A percentile compares a stretch with the other conserved stretches of the same genome.
Evolutionary conservation across 2,113 vertebrate species (phyloP).

Genomic region (Polypterus senegalus): DNA sequence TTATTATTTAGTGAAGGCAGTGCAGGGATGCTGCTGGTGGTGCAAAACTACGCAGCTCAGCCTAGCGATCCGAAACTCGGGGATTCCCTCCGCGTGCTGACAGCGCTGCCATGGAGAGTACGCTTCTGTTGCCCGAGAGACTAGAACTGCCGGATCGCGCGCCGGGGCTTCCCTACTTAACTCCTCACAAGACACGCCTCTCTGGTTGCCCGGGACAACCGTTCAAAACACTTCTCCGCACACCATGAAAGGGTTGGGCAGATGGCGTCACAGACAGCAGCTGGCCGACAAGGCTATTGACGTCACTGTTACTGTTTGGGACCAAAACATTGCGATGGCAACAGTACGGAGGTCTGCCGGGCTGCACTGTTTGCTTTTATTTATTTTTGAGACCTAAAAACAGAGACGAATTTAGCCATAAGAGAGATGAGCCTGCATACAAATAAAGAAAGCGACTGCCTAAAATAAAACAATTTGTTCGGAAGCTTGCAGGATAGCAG

Average conservation of each 20-base stretch:
- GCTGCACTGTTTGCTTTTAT: conserved; percentile 14
- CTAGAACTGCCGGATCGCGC: conserved; percentile 30
- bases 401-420: conserved; percentile 13
- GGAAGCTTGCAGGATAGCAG: too few species aligned
- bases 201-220: conserved; percentile 50
- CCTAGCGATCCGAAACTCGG: conserved; percentile 36
- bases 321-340: conserved; percentile 42
- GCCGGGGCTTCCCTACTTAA: conserved; percentile 50
- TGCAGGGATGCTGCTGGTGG: too few species aligned
- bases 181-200: conserved; percentile 46
- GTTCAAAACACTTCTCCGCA: conserved; percentile 21
- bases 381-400: conserved; percentile 8
- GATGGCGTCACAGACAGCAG: conserved; percentile 42
- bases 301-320: conserved; percentile 41
- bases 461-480: too few species aligned
- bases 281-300: conserved; percentile 32
- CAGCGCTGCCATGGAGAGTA: conserved; percentile 47
- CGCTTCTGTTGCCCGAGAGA: conserved; percentile 28
- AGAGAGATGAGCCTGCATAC: too few species aligned
- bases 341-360: conserved; percentile 22
- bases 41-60: conserved; percentile 17
- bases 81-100: conserved; percentile 43
- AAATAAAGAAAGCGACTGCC: too few species aligned
- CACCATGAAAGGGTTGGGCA: conserved; percentile 22
- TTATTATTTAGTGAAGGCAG: too few species aligned